phyloP scores from a whole-genome alignment of 2,113 vertebrate genomes.

The Rhea americana region DNA sequence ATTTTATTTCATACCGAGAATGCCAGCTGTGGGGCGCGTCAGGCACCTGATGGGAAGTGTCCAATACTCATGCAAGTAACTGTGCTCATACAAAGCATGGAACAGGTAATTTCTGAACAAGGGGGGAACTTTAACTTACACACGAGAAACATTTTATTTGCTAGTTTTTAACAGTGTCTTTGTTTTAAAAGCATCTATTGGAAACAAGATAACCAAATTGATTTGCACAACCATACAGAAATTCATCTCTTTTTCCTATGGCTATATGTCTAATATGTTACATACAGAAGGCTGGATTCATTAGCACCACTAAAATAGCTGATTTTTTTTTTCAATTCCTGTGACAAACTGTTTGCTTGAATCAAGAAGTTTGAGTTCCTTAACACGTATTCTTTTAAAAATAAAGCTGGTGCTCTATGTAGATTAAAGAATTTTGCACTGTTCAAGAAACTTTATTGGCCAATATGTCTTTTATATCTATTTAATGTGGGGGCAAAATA shows the following conservation, averaged over 20 bases:
- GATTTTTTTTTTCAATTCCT: neutral
- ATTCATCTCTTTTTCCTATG: neutral
- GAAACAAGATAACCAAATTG: slow-evolving; percentile 49
- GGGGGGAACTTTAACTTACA: neutral
- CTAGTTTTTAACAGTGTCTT: slow-evolving; percentile 43
- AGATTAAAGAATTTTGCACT: neutral
- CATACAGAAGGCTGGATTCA: neutral
- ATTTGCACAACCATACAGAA: neutral
- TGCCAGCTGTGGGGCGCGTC: neutral
- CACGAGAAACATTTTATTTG: slow-evolving; percentile 18
- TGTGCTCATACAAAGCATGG: neutral
- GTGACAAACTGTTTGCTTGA: neutral
- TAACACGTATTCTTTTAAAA: neutral
- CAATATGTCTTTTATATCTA: neutral
- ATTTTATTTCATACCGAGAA: neutral
- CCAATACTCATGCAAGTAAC: neutral
- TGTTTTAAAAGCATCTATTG: slow-evolving; percentile 40
- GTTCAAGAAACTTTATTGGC: neutral
- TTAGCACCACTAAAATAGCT: neutral
- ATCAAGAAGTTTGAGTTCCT: neutral
- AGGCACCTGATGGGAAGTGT: neutral
- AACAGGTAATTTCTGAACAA: neutral
- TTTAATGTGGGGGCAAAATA: neutral
- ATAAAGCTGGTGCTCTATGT: neutral
- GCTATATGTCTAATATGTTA: neutral